Percentiles rank a stretch among this genome's conserved stretches.
phyloP scores from a whole-genome alignment of 2,888 invertebrate genomes.

The Iphiclides podalirius region DNA sequence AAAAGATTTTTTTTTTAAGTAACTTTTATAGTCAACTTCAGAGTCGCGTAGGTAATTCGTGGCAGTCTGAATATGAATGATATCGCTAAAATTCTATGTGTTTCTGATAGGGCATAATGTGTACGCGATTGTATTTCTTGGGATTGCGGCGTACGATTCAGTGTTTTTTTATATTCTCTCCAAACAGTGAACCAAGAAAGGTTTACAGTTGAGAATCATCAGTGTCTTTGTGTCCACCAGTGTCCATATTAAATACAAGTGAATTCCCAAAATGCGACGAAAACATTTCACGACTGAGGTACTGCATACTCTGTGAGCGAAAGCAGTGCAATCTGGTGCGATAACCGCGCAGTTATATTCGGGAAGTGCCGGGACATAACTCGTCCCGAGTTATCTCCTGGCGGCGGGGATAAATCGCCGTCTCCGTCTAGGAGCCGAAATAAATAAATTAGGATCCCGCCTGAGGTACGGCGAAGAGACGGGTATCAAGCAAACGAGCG shows the following conservation, averaged over 20 bases:
- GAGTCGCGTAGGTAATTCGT: no score
- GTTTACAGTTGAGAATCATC: no score
- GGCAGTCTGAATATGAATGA: no score
- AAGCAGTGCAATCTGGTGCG: not conserved
- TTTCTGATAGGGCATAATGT: no score
- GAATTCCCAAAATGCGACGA: not conserved
- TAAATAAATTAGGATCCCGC: constrained; percentile 19
- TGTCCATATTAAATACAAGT: not conserved
- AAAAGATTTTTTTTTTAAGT: no score
- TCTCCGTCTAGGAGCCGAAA: constrained; percentile 23
- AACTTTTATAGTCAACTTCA: no score
- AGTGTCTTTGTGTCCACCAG: not conserved
- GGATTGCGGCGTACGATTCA: no score
- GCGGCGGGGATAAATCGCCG: constrained; percentile 32
- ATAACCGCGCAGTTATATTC: constrained; percentile 3
- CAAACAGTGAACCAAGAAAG: no score
- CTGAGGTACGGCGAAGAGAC: constrained; percentile 10
- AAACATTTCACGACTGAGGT: not conserved
- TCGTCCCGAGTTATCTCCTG: constrained; percentile 1
- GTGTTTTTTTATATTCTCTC: no score
- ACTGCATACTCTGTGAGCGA: not conserved
- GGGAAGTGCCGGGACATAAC: constrained; percentile 3
- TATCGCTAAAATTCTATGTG: no score
- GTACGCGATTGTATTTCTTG: no score
- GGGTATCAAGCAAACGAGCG: constrained; percentile 33